Percentiles rank a stretch among this genome's conserved stretches.
Conservation (phyloP, 2,888 invertebrate species). For the Cremastinae sp. region DNA sequence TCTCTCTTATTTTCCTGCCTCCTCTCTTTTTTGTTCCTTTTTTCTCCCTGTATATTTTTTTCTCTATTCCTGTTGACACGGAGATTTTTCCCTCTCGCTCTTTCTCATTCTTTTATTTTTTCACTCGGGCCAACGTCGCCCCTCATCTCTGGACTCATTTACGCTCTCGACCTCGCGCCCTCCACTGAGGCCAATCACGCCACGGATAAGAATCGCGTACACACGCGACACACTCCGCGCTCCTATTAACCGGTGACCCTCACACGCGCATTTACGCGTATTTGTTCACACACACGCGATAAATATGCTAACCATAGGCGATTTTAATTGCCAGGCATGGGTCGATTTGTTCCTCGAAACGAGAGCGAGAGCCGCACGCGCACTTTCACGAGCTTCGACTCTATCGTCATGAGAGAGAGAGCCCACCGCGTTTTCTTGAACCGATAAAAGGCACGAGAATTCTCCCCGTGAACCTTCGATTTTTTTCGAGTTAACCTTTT, state of each 20-base stretch:
- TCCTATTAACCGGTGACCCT: not conserved
- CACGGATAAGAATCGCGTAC: conserved; percentile 70
- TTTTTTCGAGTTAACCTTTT: too few species aligned
- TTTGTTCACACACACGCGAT: not conserved
- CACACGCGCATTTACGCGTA: not conserved
- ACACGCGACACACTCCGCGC: conserved; percentile 49
- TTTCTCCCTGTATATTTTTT: not conserved
- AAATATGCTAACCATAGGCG: conserved; percentile 38
- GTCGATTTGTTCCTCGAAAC: conserved; percentile 73
- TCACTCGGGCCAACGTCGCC: not conserved
- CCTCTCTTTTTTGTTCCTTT: not conserved
- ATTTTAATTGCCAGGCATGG: conserved; percentile 74
- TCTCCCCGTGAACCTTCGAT: not conserved
- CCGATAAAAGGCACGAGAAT: conserved; percentile 51
- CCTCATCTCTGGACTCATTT: conserved; percentile 26
- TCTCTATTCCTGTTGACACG: too few species aligned
- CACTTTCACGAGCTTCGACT: conserved; percentile 48
- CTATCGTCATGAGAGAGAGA: conserved; percentile 16
- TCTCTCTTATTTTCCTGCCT: conserved; percentile 10
- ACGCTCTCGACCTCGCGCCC: conserved; percentile 31
- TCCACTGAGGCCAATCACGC: conserved; percentile 67
- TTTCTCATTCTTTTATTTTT: not conserved
- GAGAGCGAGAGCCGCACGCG: conserved; percentile 55
- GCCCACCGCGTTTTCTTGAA: conserved; percentile 35
- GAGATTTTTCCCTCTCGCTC: not conserved